These are phyloP conservation scores for Trichonephila clavata DNA, from an alignment of 1,140 invertebrate genomes.

Conservation along the genomic window DNA sequence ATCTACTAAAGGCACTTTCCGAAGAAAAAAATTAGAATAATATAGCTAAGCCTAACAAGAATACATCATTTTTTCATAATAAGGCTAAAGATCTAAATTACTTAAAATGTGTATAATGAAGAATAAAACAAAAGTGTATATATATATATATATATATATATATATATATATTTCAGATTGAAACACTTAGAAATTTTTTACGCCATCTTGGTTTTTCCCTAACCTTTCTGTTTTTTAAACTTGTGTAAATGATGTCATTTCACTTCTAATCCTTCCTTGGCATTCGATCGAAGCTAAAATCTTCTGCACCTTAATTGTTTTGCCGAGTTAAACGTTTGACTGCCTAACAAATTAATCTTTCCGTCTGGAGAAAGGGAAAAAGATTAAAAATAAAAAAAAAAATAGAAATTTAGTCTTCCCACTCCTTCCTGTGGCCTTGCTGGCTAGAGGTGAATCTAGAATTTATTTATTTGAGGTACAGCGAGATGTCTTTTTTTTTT, in stretches of 20 bases:
- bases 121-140: neutral
- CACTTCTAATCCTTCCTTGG: neutral
- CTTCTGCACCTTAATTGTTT: slow-evolving; percentile 30
- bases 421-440: slow-evolving; percentile 56
- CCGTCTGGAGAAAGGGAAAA: neutral
- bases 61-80: too few species aligned
- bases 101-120: too few species aligned
- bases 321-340: slow-evolving; percentile 7
- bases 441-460: slow-evolving; percentile 19
- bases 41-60: too few species aligned
- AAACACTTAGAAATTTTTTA: neutral
- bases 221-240: neutral
- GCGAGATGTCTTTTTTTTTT: neutral
- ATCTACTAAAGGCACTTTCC: too few species aligned
- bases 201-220: neutral
- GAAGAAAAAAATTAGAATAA: too few species aligned
- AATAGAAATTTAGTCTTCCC: slow-evolving; percentile 13
- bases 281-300: neutral
- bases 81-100: too few species aligned
- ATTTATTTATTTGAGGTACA: slow-evolving; percentile 33
- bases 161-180: neutral
- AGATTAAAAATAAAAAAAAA: slow-evolving; percentile 3
- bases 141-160: too few species aligned
- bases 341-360: slow-evolving; percentile 41
- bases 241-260: neutral